Evolutionary conservation across 2,113 vertebrate genomes (phyloP).

Genomic region (Rattus rattus): DNA sequence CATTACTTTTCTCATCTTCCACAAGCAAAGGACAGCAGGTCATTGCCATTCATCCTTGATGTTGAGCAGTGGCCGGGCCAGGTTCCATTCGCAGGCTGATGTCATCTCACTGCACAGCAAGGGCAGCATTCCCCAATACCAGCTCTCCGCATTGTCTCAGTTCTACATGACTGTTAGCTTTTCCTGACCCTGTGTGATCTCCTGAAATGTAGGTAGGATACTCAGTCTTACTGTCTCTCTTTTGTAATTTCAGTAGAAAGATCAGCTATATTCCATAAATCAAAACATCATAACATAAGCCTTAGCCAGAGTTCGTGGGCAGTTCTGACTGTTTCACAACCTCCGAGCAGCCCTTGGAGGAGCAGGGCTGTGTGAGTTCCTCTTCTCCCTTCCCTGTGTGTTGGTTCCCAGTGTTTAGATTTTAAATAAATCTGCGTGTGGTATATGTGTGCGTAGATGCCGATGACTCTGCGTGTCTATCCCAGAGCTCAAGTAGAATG

Average conservation of each 20-base stretch:
- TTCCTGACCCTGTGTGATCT: not conserved
- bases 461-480: not conserved
- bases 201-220: not conserved
- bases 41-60: not conserved
- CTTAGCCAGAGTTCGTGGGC: rapidly evolving
- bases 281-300: not conserved
- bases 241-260: not conserved
- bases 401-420: not conserved
- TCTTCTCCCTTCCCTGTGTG: not conserved
- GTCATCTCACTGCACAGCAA: not conserved
- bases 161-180: not conserved
- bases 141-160: rapidly evolving
- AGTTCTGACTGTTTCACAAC: not conserved
- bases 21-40: not conserved
- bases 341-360: not conserved
- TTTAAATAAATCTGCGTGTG: not conserved
- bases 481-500: not conserved
- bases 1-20: not conserved
- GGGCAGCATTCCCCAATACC: not conserved
- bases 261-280: not conserved
- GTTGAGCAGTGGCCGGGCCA: not conserved
- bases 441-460: not conserved
- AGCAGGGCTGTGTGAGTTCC: not conserved
- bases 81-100: not conserved
- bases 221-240: not conserved